phyloP scores from a whole-genome alignment of 2,113 vertebrate genomes.

The Pedetes capensis region DNA sequence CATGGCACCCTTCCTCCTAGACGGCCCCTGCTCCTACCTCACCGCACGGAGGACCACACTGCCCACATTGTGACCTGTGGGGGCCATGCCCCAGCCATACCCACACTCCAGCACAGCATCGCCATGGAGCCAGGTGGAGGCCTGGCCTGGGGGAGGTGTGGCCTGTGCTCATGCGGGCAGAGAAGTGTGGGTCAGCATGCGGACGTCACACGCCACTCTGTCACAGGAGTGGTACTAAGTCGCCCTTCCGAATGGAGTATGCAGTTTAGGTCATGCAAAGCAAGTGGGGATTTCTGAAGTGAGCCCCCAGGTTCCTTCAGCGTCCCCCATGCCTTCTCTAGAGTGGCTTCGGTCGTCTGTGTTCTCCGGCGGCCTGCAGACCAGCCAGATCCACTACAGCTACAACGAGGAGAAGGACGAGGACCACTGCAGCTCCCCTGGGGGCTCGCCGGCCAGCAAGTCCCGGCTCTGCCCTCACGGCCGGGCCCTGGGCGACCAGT shows the following conservation, averaged over 20 bases:
- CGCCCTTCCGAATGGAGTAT: background rate
- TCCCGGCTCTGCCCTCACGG: conserved; percentile 90
- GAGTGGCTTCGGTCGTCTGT: conserved; percentile 98
- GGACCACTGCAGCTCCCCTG: conserved; percentile 96
- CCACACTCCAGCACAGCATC: background rate
- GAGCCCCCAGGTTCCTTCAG: background rate
- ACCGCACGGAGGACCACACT: background rate
- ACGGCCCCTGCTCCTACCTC: background rate
- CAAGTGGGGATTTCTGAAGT: background rate
- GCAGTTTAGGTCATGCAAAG: background rate
- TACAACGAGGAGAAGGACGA: conserved; percentile 99
- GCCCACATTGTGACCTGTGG: background rate
- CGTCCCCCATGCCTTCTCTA: conserved; percentile 66
- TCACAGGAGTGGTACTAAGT: background rate
- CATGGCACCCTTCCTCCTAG: background rate
- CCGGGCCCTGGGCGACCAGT: conserved; percentile 92
- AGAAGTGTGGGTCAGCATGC: background rate
- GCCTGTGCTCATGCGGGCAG: background rate
- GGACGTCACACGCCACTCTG: background rate
- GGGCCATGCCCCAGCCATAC: background rate
- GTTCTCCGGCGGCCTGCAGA: conserved; percentile 97
- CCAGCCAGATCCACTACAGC: conserved; percentile 98
- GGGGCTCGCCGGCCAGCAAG: conserved; percentile 92
- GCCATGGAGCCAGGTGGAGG: background rate
- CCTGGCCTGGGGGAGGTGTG: too few species aligned